phyloP scores from a whole-genome alignment of 1,140 invertebrate genomes.

The Papilio aristodemus region DNA sequence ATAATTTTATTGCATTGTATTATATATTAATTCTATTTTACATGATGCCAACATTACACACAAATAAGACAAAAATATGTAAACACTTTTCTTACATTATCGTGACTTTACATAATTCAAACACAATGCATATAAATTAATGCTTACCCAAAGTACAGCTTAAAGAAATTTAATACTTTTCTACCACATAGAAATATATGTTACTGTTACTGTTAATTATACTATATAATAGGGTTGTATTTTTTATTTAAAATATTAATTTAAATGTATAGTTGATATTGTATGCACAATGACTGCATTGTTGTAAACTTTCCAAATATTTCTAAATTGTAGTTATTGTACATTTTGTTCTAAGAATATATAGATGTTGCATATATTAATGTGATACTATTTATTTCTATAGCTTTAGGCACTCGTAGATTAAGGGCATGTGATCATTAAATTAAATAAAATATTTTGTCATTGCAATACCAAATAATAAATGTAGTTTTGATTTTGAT shows the following conservation, averaged over 20 bases:
- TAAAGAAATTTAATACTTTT: neutral
- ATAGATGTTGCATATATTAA: conserved; percentile 38
- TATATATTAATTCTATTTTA: neutral
- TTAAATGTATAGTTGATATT: neutral
- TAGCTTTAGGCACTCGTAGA: conserved; percentile 58
- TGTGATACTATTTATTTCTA: conserved; percentile 51
- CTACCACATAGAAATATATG: neutral
- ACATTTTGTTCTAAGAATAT: conserved; percentile 37
- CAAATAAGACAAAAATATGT: neutral
- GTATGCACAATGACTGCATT: neutral
- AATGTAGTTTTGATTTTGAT: conserved; percentile 50
- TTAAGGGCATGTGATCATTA: conserved; percentile 53
- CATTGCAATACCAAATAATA: conserved; percentile 62
- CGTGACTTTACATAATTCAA: neutral
- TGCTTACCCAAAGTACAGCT: neutral
- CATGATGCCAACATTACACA: neutral
- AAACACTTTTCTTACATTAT: neutral
- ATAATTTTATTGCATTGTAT: neutral
- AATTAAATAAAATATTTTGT: conserved; percentile 48
- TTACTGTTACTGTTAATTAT: neutral
- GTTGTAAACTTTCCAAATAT: conserved; percentile 29
- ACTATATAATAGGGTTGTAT: neutral
- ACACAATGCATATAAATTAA: too few relatives aligned
- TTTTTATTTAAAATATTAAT: conserved; percentile 8
- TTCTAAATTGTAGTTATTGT: conserved; percentile 36